Percentiles rank a stretch among this genome's conserved stretches.
These are phyloP conservation scores for Eremobia ochroleuca DNA, from an alignment of 2,888 invertebrate species.

Conservation along the genomic window DNA sequence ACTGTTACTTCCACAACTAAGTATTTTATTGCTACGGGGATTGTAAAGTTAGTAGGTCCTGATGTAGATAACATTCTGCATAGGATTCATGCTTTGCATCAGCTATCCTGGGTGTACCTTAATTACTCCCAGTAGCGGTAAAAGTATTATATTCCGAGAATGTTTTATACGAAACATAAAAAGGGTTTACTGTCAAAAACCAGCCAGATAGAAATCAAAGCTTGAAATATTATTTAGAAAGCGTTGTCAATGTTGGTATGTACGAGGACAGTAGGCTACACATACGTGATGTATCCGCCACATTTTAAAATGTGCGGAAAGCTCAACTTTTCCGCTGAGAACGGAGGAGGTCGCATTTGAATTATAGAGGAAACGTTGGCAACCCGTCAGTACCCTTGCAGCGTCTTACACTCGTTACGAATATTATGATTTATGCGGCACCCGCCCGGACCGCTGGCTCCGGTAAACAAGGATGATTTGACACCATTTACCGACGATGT, in stretches of 20 bases:
- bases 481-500: conserved; percentile 78
- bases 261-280: conserved; percentile 59
- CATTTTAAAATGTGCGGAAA: conserved; percentile 70
- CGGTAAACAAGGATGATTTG: conserved; percentile 82
- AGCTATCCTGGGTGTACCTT: conserved; percentile 11
- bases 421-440: conserved; percentile 80
- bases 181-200: conserved; percentile 31
- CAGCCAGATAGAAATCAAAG: conserved; percentile 49
- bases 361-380: conserved; percentile 72
- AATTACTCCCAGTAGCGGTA: conserved; percentile 30
- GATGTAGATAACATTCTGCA: conserved; percentile 54
- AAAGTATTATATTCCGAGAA: conserved; percentile 29
- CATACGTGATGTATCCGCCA: conserved; percentile 60
- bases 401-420: conserved; percentile 75
- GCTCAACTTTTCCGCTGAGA: conserved; percentile 70
- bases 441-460: conserved; percentile 64
- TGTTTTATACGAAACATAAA: conserved; percentile 17
- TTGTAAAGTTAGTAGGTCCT: conserved; percentile 33
- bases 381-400: conserved; percentile 66
- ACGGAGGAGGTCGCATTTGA: conserved; percentile 70
- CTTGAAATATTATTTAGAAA: conserved; percentile 55
- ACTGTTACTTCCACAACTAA: conserved; percentile 50
- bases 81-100: conserved; percentile 40
- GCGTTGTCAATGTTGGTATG: conserved; percentile 52
- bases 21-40: conserved; percentile 52